phyloP scores from a whole-genome alignment of 2,888 invertebrate genomes.

The Rhorus exstirpatorius region DNA sequence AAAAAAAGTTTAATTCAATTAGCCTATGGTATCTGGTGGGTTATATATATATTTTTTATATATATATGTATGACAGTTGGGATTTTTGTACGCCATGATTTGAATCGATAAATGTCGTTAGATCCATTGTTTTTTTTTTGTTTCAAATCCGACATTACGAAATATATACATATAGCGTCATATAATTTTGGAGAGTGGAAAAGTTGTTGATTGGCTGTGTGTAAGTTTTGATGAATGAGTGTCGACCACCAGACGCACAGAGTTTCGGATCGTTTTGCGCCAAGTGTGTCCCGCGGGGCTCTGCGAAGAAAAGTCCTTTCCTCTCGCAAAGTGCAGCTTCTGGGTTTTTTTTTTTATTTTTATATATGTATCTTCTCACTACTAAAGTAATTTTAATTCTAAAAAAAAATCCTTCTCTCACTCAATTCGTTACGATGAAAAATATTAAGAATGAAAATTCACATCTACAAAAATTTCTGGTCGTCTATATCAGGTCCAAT shows the following conservation, averaged over 20 bases:
- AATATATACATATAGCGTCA: conserved; percentile 47
- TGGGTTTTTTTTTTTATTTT: conserved; percentile 27
- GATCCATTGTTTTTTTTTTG: conserved; percentile 47
- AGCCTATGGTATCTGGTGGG: conserved; percentile 77
- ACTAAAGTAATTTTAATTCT: conserved; percentile 53
- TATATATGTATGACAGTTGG: conserved; percentile 74
- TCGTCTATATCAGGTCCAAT: not conserved
- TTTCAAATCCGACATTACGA: conserved; percentile 56
- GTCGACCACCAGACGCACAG: conserved; percentile 61
- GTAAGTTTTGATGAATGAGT: conserved; percentile 49
- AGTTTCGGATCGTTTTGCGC: conserved; percentile 55
- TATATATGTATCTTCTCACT: conserved; percentile 45
- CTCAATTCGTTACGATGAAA: not conserved
- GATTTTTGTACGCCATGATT: conserved; percentile 79
- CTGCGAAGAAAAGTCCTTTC: conserved; percentile 65
- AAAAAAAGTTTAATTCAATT: conserved; percentile 79
- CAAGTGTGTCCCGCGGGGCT: conserved; percentile 57
- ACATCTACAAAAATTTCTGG: not conserved
- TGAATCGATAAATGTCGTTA: conserved; percentile 71
- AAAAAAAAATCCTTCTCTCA: conserved; percentile 30
- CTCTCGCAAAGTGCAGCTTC: conserved; percentile 63
- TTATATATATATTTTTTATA: too few species aligned
- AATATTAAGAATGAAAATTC: not conserved
- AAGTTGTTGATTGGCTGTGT: conserved; percentile 46
- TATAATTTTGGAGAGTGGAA: conserved; percentile 43